Conservation (phyloP, 1,140 invertebrate genomes). For the Pseudomyrmex concolor region DNA sequence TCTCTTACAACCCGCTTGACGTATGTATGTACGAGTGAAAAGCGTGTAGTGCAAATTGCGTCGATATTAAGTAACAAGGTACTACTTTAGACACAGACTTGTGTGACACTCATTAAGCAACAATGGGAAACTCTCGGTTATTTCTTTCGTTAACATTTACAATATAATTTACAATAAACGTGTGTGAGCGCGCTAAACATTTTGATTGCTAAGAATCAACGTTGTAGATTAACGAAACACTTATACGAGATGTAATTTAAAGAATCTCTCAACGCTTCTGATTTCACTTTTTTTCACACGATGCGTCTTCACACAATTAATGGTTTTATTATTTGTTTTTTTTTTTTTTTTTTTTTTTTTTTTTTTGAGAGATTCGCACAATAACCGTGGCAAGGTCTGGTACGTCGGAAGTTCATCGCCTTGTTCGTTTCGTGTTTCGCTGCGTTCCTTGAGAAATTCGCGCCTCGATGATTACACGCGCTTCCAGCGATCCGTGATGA, state of each 20-base stretch:
- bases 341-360: too few relatives aligned
- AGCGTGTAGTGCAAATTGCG: neutral
- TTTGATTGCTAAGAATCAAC: too few relatives aligned
- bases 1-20: neutral
- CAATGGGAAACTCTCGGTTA: too few relatives aligned
- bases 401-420: slow-evolving; percentile 56
- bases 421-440: slow-evolving; percentile 40
- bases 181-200: too few relatives aligned
- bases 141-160: neutral
- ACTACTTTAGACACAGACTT: neutral
- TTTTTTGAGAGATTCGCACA: neutral
- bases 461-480: slow-evolving; percentile 59
- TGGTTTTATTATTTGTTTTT: too few relatives aligned
- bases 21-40: neutral
- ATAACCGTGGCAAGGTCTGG: slow-evolving; percentile 28
- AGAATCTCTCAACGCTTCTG: too few relatives aligned
- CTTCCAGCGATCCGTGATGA: slow-evolving; percentile 54
- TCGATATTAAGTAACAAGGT: neutral
- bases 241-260: too few relatives aligned
- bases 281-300: too few relatives aligned
- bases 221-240: too few relatives aligned
- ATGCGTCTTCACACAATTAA: too few relatives aligned
- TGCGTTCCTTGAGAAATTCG: slow-evolving; percentile 61
- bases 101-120: neutral
- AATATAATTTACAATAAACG: too few relatives aligned